phyloP scores from a whole-genome alignment of 2,113 vertebrate species.

The Sporophila hypoxantha region DNA sequence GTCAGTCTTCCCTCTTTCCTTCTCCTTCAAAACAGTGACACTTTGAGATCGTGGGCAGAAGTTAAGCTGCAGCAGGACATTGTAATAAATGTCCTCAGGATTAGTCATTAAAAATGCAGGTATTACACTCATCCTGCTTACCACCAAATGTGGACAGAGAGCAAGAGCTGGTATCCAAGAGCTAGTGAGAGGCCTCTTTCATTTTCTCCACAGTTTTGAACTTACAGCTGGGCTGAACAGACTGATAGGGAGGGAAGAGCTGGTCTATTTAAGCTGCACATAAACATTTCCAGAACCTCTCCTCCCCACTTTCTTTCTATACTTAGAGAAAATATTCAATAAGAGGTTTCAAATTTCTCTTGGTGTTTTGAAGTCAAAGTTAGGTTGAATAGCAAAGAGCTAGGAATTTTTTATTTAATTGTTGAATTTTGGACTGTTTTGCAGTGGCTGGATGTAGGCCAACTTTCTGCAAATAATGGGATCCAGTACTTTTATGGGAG shows the following conservation, averaged over 20 bases:
- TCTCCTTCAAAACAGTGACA: background rate
- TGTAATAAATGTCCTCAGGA: background rate
- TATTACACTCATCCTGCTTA: background rate
- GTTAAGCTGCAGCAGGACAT: background rate
- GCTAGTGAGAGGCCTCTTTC: background rate
- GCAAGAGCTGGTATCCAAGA: background rate
- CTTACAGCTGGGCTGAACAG: rapidly evolving
- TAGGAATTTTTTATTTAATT: background rate
- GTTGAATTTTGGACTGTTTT: background rate
- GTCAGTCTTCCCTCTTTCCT: background rate
- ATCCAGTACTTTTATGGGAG: background rate
- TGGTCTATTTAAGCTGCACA: background rate
- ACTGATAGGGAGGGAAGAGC: background rate
- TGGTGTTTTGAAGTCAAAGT: background rate
- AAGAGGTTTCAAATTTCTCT: background rate
- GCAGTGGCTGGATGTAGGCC: background rate
- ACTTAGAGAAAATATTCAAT: background rate
- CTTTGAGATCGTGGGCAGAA: background rate
- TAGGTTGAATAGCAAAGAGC: background rate
- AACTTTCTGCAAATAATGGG: background rate
- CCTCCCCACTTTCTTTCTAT: background rate
- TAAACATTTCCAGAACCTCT: background rate
- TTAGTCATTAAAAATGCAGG: background rate
- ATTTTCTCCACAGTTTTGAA: background rate
- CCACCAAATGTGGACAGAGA: background rate